A percentile compares a stretch with the other conserved stretches of the same genome.
Conservation (phyloP, 2,888 invertebrate genomes). For the Leptothorax acervorum region DNA sequence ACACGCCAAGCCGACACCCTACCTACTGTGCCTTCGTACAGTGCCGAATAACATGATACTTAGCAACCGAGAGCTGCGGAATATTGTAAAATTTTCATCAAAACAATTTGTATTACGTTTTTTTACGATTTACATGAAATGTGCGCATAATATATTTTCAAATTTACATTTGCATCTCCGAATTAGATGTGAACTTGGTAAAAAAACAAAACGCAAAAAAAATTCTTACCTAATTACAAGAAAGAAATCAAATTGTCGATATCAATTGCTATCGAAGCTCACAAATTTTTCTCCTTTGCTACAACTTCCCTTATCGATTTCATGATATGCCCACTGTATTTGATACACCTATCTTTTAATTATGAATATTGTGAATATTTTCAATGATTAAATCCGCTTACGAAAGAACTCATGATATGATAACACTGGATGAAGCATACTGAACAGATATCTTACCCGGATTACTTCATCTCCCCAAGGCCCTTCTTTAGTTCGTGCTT, state of each 20-base stretch:
- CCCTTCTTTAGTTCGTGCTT: constrained; percentile 77
- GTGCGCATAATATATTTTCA: neutral
- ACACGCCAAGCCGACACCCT: constrained; percentile 83
- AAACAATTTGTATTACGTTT: neutral
- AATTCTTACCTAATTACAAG: constrained; percentile 4
- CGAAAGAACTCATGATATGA: constrained; percentile 37
- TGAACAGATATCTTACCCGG: constrained; percentile 73
- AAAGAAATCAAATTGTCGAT: neutral
- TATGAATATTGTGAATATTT: neutral
- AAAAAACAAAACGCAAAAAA: neutral
- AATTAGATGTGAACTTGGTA: neutral
- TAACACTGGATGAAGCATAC: constrained; percentile 36
- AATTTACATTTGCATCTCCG: neutral
- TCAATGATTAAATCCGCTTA: constrained; percentile 20
- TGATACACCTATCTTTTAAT: neutral
- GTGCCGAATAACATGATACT: constrained; percentile 18
- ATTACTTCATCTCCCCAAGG: constrained; percentile 38
- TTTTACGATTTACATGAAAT: neutral
- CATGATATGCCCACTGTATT: neutral
- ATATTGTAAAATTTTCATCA: neutral
- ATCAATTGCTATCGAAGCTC: neutral
- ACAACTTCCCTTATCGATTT: constrained; percentile 3
- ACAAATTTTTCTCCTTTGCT: neutral
- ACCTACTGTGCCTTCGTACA: constrained; percentile 36
- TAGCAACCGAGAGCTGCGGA: neutral